Evolutionary conservation across 2,113 vertebrate species (phyloP), one percentile per base, ranked within the genome.

Genomic region (Sitta europaea): DNA sequence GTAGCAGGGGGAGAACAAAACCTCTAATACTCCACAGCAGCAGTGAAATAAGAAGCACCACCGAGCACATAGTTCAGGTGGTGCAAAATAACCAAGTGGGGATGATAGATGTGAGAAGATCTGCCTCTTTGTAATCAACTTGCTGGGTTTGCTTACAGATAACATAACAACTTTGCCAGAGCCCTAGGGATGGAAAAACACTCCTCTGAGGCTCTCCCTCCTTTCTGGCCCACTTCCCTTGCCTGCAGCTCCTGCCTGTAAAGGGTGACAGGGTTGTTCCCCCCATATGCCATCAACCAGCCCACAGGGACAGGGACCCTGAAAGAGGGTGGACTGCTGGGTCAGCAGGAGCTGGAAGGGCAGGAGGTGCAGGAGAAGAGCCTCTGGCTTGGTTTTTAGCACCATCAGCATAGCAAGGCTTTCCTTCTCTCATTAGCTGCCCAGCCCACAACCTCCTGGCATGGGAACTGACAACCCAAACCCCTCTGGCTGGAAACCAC

Each of bases 51-150:
- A 62, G 63, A 62, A 71, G 48, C 29, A 33, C 15, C 33, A 22
- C 0, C 0, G 59, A 62, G 24, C 67, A 84, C n/a, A 45, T 2
- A 51, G 65, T 31, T 74, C 48, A 78, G 29, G n/a, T 0, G 0
- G 11, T 22, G 21, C 2, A 9, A 82, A 94, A 67, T 12, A 48
- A 38, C 5, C 33, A 62, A 50, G 18, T 0, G 0, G 62, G 25
- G 29, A 36, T 62, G 42, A 86, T 29, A 59, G 2, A 19, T 9
- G 27, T 54, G 42, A 74, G 36, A 57, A 45, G 82, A 29, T 42
- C 38, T 62, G 27, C 55, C 25, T 87, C 36, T 50, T 54, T 86
- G 55, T n/a, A 79, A 59, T 74, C 38, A 50, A 42, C 27, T 16
- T 78, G 3, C 31, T 87, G 40, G 17, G 0, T 91, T 93, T 88